A percentile compares a stretch with the other conserved stretches of the same genome.
Conservation (phyloP, 2,113 vertebrate genomes). For the Brachyhypopomus gauderio region DNA sequence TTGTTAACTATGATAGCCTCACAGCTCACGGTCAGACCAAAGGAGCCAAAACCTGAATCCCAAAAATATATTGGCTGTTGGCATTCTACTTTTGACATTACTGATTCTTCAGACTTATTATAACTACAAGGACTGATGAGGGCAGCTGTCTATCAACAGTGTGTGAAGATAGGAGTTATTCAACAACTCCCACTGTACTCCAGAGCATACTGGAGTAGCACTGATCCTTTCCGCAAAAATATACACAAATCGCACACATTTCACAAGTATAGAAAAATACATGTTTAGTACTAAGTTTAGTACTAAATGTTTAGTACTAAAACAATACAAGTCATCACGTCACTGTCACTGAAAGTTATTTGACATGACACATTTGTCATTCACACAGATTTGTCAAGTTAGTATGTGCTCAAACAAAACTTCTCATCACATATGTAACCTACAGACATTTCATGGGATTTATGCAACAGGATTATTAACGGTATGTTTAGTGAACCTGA, state of each 20-base stretch:
- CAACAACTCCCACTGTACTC: background rate
- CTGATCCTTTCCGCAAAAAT: background rate
- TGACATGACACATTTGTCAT: conserved; percentile 19
- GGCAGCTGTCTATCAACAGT: too few species aligned
- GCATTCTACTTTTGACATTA: too few species aligned
- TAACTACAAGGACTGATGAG: too few species aligned
- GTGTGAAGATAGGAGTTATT: too few species aligned
- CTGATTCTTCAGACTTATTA: too few species aligned
- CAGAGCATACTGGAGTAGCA: too few species aligned
- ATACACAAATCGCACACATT: background rate
- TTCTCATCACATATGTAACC: background rate
- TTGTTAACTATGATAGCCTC: too few species aligned
- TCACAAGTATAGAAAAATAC: conserved; percentile 58
- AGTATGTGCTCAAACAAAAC: conserved; percentile 20
- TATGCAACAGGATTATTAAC: background rate
- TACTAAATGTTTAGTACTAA: background rate
- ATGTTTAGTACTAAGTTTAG: conserved; percentile 59
- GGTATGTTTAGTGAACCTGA: background rate
- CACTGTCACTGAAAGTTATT: conserved; percentile 44
- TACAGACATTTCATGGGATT: conserved; percentile 3
- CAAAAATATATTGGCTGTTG: too few species aligned
- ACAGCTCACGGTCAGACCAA: too few species aligned
- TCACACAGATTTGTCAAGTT: conserved; percentile 30
- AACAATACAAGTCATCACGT: conserved; percentile 33
- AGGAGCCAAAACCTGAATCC: too few species aligned